These are phyloP conservation scores for Mimachlamys varia DNA, from an alignment of 2,888 invertebrate species.

Conservation along the genomic window DNA sequence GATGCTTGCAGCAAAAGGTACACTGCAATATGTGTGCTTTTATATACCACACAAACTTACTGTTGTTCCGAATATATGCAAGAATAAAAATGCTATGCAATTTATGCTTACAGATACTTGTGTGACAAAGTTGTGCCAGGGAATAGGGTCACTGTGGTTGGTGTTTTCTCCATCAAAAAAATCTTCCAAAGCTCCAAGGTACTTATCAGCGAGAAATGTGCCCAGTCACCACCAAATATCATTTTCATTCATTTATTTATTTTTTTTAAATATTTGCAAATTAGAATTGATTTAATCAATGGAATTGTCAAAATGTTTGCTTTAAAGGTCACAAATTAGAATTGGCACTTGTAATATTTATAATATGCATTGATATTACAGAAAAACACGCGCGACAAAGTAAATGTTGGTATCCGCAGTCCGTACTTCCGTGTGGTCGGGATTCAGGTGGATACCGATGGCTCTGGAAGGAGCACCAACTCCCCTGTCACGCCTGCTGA, in stretches of 20 bases:
- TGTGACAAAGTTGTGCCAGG: constrained; percentile 98
- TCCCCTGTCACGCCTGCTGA: constrained; percentile 81
- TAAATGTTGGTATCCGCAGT: constrained; percentile 92
- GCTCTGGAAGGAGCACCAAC: constrained; percentile 77
- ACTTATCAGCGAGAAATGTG: neutral
- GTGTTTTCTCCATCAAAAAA: constrained; percentile 98
- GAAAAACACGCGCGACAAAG: constrained; percentile 86
- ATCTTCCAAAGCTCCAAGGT: constrained; percentile 80
- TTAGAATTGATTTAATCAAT: neutral
- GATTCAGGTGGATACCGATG: constrained; percentile 90
- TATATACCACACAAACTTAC: too few species aligned
- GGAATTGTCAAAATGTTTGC: too few species aligned
- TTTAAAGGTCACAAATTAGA: too few species aligned
- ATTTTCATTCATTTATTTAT: constrained; percentile 59
- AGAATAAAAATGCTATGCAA: too few species aligned
- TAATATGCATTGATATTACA: constrained; percentile 73
- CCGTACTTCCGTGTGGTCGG: constrained; percentile 98
- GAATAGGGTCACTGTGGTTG: constrained; percentile 95
- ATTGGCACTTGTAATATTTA: too few species aligned
- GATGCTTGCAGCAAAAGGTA: too few species aligned
- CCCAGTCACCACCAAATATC: too few species aligned
- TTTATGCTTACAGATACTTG: constrained; percentile 84
- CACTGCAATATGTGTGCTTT: too few species aligned
- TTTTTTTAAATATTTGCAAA: neutral
- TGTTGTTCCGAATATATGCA: too few species aligned